Base-by-base conservation (phyloP, 2,888 invertebrate species). In the Luperina testacea region DNA sequence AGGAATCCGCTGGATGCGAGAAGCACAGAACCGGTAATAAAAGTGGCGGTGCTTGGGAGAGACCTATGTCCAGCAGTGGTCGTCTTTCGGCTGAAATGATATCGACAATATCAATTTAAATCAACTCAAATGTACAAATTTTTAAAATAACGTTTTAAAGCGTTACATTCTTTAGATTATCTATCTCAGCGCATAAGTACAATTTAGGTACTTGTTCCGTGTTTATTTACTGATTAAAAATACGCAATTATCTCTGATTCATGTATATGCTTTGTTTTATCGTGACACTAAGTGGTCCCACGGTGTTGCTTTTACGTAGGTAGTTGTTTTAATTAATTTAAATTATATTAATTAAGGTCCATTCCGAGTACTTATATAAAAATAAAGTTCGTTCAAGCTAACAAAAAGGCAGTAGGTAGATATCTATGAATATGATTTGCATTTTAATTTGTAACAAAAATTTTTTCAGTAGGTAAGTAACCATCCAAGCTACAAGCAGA, bases 211-310 rank as follows among this genome's bases (percentile, higher is more conserved):
- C 68, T 65, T 59, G n/a, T 71, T 20, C 51, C 20, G 51, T 74
- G 70, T 88, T 86, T 87, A 82, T 85, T 85, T 86, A 85, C 84
- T 87, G 87, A 90, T 88, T 85, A 83, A 79, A 82, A 78, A 79
- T 77, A 80, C 71, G 70, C 59, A 27, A 68, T 85, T 86, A 90
- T 85, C 85, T 45, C 80, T 89, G 88, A 90, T 73, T 88, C 88
- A 89, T 87, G 78, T 84, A 67, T 80, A 79, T 82, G 74, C 75
- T 68, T 72, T 42, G 72, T 80, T 77, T 80, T 84, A 81, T 84
- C 77, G 48, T 61, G 63, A 72, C 48, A 71, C 70, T 74, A 73
- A 74, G 57, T 42, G 6, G 7, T 27, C 48, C 7, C 57, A 38
- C n/a, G 68, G 81, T 61, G 48, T 57, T 68, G 17, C 61, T 63